A percentile compares a stretch with the other conserved stretches of the same genome.
These are phyloP conservation scores for Acrossocheilus wenchowensis DNA, from an alignment of 2,797 vertebrate species.

Conservation along the genomic window DNA sequence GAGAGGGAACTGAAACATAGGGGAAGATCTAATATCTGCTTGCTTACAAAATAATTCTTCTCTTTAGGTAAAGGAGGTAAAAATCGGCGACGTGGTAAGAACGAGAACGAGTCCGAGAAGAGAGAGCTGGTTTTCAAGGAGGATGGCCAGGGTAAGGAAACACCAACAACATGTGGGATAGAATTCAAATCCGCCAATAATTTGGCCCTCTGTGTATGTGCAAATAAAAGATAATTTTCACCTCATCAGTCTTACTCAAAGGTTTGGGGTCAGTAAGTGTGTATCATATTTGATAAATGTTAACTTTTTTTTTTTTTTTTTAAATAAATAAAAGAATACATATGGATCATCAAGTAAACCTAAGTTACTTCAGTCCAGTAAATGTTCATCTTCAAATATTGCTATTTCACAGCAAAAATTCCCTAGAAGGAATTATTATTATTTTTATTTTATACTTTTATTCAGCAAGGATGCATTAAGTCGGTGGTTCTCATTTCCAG, in stretches of 20 bases:
- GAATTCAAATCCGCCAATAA: background rate
- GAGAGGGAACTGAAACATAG: background rate
- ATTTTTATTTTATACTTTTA: too few relatives aligned
- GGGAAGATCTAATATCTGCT: background rate
- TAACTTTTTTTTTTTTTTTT: too few relatives aligned
- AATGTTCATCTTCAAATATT: too few relatives aligned
- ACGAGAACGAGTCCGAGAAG: constrained; percentile 98
- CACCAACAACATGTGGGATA: background rate
- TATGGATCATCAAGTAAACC: too few relatives aligned
- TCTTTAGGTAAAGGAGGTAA: constrained; percentile 96
- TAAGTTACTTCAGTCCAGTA: too few relatives aligned
- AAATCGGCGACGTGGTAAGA: constrained; percentile 97
- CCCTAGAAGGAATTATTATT: too few relatives aligned
- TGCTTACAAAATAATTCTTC: background rate
- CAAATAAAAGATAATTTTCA: background rate
- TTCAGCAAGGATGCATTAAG: too few relatives aligned
- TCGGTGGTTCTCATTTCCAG: too few relatives aligned
- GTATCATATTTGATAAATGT: background rate
- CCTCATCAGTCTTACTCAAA: too few relatives aligned
- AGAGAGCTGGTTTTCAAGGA: constrained; percentile 98
- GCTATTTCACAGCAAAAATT: too few relatives aligned
- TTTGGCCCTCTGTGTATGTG: background rate
- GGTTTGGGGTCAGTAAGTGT: background rate
- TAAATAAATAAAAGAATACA: too few relatives aligned
- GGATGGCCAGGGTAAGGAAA: constrained; percentile 91